Evolutionary conservation across 2,888 invertebrate species (phyloP), one percentile per base, ranked within the genome.

Genomic region (Zaprionus bogoriensis): DNA sequence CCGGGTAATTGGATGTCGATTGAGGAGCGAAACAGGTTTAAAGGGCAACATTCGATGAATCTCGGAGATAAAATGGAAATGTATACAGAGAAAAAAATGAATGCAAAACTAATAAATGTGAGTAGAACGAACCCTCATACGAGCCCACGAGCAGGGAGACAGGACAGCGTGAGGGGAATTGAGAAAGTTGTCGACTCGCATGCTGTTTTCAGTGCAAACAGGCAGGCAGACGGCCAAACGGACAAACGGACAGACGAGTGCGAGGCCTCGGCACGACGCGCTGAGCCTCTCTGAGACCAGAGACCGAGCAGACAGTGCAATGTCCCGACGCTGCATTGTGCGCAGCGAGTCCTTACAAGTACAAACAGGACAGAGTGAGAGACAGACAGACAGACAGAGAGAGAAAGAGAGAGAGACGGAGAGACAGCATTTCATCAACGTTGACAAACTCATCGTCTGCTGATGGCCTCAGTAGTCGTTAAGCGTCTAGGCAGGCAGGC

Each of bases 401-500:
- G 3, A 50, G 27, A 39, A 38, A 25, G 7, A 36, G 19, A 23
- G 14, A 44, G 25, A 39, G 41, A 32, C 3, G 57, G 39, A 55
- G 46, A 52, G 59, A 65, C 81, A 86, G 68, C 77, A 80, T 80
- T 86, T 75, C 87, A 86, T 82, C 87, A 83, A 69, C 81, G 73
- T 80, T 85, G 83, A 83, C 87, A 80, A 83, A 70, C 75, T 77
- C 87, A 79, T 83, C 71, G 77, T 52, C 67, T 59, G 53, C 25
- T 68, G 71, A 65, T 47, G 67, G 67, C 50, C 73, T 55, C 46
- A 62, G 46, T 54, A 52, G 62, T 64, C 77, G 67, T 77, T 74
- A 76, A 64, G 71, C 62, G 41, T 48, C 39, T 12, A 41, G 38
- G 48, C 41, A 44, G 19, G 10, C 38, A 38, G 32, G 32, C 32